These are phyloP conservation scores for Clanis bilineata DNA, from an alignment of 2,888 invertebrate genomes.

Conservation along the genomic window DNA sequence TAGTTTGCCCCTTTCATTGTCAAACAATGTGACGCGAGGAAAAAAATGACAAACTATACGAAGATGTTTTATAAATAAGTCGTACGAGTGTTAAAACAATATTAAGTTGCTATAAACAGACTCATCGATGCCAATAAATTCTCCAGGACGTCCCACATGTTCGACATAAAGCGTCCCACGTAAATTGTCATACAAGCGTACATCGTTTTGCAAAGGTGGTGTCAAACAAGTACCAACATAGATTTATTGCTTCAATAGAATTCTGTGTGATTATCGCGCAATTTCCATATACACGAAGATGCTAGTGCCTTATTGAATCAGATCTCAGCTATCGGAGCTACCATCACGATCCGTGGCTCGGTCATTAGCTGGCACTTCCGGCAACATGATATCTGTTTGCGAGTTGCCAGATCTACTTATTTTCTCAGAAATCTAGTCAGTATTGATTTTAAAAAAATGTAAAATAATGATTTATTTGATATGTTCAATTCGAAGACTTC, in stretches of 20 bases:
- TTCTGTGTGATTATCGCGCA: constrained; percentile 2
- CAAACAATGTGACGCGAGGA: too few species aligned
- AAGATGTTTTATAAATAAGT: too few species aligned
- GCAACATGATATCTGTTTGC: constrained; percentile 9
- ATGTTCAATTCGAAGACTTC: too few species aligned
- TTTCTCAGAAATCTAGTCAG: too few species aligned
- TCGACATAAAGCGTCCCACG: background rate
- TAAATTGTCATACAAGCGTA: constrained; percentile 4
- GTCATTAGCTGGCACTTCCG: constrained; percentile 45
- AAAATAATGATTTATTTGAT: too few species aligned
- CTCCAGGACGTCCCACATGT: background rate
- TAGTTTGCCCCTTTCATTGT: too few species aligned
- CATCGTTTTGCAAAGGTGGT: constrained; percentile 16
- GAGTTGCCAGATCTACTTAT: too few species aligned
- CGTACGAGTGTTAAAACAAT: background rate
- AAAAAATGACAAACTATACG: too few species aligned
- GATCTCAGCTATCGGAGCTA: constrained; percentile 32
- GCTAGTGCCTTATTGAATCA: constrained; percentile 29
- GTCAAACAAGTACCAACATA: background rate
- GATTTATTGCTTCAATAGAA: background rate
- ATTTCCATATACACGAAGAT: constrained; percentile 5
- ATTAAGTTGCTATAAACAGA: background rate
- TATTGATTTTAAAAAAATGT: too few species aligned
- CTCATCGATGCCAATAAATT: background rate
- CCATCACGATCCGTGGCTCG: constrained; percentile 34